Conservation (phyloP, 2,113 vertebrate genomes). For the Phaetusa simplex region DNA sequence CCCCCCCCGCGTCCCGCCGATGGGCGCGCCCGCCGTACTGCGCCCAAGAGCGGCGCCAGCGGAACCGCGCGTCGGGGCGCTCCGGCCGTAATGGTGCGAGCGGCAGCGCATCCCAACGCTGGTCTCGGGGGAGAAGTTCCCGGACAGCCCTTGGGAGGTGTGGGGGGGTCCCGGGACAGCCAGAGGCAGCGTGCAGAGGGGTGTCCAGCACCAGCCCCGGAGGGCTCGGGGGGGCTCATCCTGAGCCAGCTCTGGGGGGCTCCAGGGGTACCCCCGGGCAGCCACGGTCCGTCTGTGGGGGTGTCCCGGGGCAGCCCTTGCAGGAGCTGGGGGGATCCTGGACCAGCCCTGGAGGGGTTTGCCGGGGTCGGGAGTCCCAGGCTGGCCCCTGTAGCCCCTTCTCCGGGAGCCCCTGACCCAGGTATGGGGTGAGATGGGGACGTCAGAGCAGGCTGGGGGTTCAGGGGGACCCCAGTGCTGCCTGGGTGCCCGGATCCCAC, state of each 20-base stretch:
- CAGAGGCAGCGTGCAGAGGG: background rate
- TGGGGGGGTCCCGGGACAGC: background rate
- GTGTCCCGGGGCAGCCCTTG: background rate
- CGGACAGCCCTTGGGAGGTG: background rate
- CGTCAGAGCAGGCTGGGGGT: background rate
- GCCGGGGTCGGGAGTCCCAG: background rate
- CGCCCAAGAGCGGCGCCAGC: background rate
- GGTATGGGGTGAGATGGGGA: background rate
- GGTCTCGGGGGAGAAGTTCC: background rate
- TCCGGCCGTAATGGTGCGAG: background rate
- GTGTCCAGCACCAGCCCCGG: background rate
- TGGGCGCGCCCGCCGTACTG: conserved; percentile 33
- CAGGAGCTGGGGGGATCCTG: background rate
- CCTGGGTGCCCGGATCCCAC: background rate
- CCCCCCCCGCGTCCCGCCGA: background rate
- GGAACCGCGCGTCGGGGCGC: fast-evolving
- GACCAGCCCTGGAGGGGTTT: background rate
- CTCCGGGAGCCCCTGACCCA: background rate
- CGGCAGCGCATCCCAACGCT: fast-evolving
- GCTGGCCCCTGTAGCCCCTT: background rate
- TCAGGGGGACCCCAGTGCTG: background rate
- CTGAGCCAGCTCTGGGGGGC: no score
- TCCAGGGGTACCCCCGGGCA: background rate
- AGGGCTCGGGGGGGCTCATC: background rate
- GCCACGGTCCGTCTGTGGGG: background rate